Base-by-base conservation (phyloP, 2,888 invertebrate genomes). In the Dioctria linearis region DNA sequence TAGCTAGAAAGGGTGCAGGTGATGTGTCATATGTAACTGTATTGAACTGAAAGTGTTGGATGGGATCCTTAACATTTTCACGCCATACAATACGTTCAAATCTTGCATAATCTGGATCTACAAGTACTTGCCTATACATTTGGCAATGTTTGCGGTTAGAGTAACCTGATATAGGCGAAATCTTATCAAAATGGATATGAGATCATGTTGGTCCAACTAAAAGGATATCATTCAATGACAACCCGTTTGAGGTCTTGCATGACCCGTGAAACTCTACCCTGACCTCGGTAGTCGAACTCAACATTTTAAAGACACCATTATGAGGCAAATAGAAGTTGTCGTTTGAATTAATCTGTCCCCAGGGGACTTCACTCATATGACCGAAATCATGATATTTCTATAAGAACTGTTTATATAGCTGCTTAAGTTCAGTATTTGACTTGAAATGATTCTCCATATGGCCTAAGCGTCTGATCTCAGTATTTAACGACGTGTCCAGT, bases 391-490 rank as follows among this genome's bases (percentile, higher is more conserved):
- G n/a, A n/a, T n/a, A n/a, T n/a, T n/a, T n/a, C n/a, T n/a, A n/a
- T n/a, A n/a, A n/a, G 13, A 57, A 57, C n/a, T 9, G 13, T 13
- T 57, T 57, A n/a, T 13, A 9, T n/a, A 6, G 57, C 13, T 9
- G 57, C 13, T 57, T 57, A 57, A 57, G 57, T 46, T 46, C 46
- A 46, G 46, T 4, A 46, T 46, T n/a, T n/a, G n/a, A n/a, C n/a
- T n/a, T n/a, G n/a, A n/a, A n/a, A n/a, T n/a, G n/a, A n/a, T n/a
- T n/a, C n/a, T n/a, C n/a, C n/a, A n/a, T n/a, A n/a, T n/a, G n/a
- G n/a, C n/a, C n/a, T n/a, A n/a, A n/a, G n/a, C 57, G 57, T 57
- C 57, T 57, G 57, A 57, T 57, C n/a, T 4, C n/a, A n/a, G 57
- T 57, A 13, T 9, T 57, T 5, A 46, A 46, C 46, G 8, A 46